Evolutionary conservation across 2,113 vertebrate species (phyloP).

Genomic region (Peromyscus maniculatus): DNA sequence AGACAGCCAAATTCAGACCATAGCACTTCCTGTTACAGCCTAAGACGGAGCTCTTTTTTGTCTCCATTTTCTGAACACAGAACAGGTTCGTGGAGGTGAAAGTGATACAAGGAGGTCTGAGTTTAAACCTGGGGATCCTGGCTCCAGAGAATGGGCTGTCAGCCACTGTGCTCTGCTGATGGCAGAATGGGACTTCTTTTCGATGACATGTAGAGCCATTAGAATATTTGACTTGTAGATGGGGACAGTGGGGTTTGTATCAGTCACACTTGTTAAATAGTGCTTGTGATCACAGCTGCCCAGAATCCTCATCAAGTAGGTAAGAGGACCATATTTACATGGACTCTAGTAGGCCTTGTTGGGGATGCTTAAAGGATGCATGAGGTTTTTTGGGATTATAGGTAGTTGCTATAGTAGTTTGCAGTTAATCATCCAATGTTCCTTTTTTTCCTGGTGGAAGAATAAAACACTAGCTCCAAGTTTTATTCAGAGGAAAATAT

Average conservation of each 20-base stretch:
- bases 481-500: neutral
- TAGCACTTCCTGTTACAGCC: neutral
- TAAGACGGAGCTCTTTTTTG: neutral
- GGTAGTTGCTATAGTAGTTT: neutral
- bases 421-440: neutral
- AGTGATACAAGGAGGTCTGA: neutral
- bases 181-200: neutral
- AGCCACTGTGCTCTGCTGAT: fast-evolving
- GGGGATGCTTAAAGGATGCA: neutral
- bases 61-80: neutral
- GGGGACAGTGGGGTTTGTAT: neutral
- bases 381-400: neutral
- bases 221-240: neutral
- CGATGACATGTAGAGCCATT: neutral
- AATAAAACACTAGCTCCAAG: slow-evolving; percentile 19
- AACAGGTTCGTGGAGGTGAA: neutral
- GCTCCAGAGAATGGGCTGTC: neutral
- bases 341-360: neutral
- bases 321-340: neutral
- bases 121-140: neutral
- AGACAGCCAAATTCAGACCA: neutral
- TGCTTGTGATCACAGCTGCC: neutral
- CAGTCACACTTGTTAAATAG: neutral
- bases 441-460: neutral
- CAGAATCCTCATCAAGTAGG: neutral